Conservation (phyloP, 2,797 vertebrate genomes). For the Lacerta viridis region DNA sequence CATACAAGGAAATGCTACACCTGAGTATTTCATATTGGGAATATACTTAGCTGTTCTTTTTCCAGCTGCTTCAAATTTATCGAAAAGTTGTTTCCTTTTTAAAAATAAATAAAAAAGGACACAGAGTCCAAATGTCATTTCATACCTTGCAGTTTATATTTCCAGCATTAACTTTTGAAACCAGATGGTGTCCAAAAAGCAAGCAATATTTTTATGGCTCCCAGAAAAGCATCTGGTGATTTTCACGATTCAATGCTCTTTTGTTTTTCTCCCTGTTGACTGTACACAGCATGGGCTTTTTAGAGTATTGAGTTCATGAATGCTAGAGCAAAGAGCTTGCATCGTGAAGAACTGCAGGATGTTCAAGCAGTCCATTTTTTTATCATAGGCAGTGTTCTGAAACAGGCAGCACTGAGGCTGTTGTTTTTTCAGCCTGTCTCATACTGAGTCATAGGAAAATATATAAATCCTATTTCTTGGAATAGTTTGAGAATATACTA, state of each 20-base stretch:
- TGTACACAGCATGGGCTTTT: not conserved
- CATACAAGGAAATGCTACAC: conserved; percentile 21
- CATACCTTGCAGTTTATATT: conserved; percentile 19
- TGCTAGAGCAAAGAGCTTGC: not conserved
- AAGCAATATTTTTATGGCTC: not conserved
- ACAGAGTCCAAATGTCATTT: not conserved
- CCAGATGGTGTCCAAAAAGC: not conserved
- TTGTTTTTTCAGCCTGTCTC: too few relatives aligned
- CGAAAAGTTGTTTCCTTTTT: not conserved
- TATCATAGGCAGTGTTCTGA: not conserved
- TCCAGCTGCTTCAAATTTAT: not conserved
- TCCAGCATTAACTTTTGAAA: conserved; percentile 36
- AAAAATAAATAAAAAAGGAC: not conserved
- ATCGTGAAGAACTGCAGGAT: not conserved
- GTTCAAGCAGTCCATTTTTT: not conserved
- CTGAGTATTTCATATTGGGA: not conserved
- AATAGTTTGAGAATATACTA: not conserved
- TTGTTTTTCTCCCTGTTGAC: conserved; percentile 40
- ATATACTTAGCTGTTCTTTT: conserved; percentile 2
- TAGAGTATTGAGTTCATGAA: not conserved
- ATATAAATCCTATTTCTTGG: not conserved
- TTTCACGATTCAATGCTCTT: conserved; percentile 34
- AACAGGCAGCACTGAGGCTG: not conserved
- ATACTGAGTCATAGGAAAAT: not conserved
- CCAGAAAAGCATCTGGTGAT: conserved; percentile 23